Conservation (phyloP, 2,113 vertebrate species). For the Pteropus alecto region DNA sequence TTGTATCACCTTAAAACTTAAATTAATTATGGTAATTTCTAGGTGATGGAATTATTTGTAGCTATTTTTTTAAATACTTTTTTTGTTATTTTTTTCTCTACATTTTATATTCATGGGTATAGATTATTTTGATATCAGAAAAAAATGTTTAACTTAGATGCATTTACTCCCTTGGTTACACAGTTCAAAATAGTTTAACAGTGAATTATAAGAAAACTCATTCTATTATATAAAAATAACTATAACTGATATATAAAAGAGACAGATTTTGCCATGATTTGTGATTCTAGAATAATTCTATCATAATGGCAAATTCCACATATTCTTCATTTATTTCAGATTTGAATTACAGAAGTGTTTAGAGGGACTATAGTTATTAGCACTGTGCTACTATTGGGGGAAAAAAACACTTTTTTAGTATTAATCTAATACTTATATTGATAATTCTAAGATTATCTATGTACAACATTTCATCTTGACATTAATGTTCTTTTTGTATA, state of each 20-base stretch:
- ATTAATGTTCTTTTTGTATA: constrained; percentile 37
- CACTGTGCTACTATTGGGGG: background rate
- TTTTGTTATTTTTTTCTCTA: background rate
- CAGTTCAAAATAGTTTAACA: background rate
- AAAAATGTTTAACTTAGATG: background rate
- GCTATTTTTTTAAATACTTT: background rate
- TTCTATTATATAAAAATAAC: background rate
- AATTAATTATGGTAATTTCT: background rate
- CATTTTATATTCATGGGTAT: background rate
- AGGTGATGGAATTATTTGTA: background rate
- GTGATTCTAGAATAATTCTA: constrained; percentile 24
- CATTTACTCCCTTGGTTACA: background rate
- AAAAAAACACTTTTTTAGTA: constrained; percentile 46
- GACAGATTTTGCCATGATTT: background rate
- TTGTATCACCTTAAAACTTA: background rate
- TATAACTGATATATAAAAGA: background rate
- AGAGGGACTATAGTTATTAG: background rate
- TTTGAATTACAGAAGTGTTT: constrained; percentile 6
- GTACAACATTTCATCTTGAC: background rate
- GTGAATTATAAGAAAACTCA: background rate
- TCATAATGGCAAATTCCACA: background rate
- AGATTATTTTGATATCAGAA: background rate
- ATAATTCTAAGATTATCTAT: constrained; percentile 14
- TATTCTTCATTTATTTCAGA: constrained; percentile 20
- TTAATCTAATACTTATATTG: constrained; percentile 12